Evolutionary conservation across 2,113 vertebrate genomes (phyloP).

Genomic region (Antigone vipio): DNA sequence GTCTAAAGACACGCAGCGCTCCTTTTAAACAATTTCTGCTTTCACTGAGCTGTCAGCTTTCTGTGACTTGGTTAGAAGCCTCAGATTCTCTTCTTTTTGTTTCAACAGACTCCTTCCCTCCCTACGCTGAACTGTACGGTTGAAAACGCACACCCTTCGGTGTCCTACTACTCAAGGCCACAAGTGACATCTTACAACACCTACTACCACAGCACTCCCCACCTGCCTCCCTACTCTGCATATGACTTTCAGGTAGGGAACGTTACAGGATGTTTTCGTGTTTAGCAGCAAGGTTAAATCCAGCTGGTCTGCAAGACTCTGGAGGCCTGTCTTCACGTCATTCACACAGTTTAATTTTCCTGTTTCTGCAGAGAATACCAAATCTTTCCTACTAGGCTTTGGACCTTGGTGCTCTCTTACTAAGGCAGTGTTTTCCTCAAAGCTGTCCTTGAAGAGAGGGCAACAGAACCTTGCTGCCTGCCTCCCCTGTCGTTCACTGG

Average conservation of each 20-base stretch:
- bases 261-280: background rate
- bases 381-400: background rate
- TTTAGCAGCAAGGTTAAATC: background rate
- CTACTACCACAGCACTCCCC: constrained; percentile 89
- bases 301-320: background rate
- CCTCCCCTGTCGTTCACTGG: background rate
- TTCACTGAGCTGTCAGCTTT: background rate
- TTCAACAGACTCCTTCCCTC: constrained; percentile 82
- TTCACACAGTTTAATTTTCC: constrained; percentile 3
- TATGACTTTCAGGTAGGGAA: constrained; percentile 91
- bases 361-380: background rate
- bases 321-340: background rate
- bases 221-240: constrained; percentile 93
- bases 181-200: constrained; percentile 83
- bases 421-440: background rate
- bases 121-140: constrained; percentile 86
- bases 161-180: constrained; percentile 79
- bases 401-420: background rate
- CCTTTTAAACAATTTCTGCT: background rate
- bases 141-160: constrained; percentile 82
- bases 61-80: background rate
- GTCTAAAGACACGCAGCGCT: background rate
- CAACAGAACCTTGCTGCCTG: background rate
- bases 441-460: background rate
- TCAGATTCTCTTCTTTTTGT: background rate